Conservation (phyloP, 2,888 invertebrate species). For the Odontocolon sp. region DNA sequence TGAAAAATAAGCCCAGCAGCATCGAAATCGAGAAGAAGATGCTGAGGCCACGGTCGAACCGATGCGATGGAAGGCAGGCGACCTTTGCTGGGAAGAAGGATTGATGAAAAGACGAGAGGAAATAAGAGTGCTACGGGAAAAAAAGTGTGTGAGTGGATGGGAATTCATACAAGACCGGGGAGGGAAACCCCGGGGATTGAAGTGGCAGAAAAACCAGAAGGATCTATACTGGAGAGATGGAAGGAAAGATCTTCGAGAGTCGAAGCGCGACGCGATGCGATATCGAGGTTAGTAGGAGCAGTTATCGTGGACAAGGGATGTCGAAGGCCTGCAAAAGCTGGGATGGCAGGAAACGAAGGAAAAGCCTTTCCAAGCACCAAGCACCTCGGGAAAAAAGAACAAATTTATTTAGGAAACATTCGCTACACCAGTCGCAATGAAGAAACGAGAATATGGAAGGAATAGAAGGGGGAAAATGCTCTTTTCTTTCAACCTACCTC, state of each 20-base stretch:
- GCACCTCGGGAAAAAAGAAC: background rate
- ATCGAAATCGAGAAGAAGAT: conserved; percentile 1
- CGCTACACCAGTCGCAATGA: background rate
- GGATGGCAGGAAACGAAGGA: background rate
- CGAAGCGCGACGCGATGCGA: conserved; percentile 6
- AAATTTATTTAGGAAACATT: conserved; percentile 44
- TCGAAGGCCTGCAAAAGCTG: background rate
- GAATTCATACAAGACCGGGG: background rate
- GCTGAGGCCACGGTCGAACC: conserved; percentile 1
- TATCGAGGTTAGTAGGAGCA: background rate
- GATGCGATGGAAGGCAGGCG: conserved; percentile 3
- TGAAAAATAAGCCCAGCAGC: conserved; percentile 18
- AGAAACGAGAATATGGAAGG: background rate
- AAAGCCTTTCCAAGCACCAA: conserved; percentile 1
- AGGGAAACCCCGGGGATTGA: background rate
- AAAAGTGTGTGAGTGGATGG: conserved; percentile 3
- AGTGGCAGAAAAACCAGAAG: conserved; percentile 8
- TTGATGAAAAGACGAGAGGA: conserved; percentile 44
- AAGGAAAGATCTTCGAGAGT: conserved; percentile 2
- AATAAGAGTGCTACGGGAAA: conserved; percentile 20
- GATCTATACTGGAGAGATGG: background rate
- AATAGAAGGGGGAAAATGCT: background rate
- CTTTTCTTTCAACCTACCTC: background rate
- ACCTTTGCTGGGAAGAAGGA: conserved; percentile 7
- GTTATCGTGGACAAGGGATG: conserved; percentile 10